These are phyloP conservation scores for Pleuronectes platessa DNA, from an alignment of 2,113 vertebrate genomes.

Conservation along the genomic window DNA sequence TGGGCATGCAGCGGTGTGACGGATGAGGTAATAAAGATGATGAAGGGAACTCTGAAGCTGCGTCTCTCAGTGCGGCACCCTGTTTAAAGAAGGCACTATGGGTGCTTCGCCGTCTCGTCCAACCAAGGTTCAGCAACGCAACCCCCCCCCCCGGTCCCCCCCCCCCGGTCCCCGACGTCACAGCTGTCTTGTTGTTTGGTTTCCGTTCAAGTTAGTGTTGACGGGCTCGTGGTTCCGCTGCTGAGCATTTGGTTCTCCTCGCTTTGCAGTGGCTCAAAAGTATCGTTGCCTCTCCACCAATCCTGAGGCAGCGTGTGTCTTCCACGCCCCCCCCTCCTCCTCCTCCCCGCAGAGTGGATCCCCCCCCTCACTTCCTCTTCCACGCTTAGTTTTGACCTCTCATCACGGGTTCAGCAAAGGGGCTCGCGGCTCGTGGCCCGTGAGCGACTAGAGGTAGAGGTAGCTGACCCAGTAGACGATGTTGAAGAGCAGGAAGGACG, in stretches of 20 bases:
- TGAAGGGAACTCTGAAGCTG: slow-evolving; percentile 53
- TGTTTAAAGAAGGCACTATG: slow-evolving; percentile 86
- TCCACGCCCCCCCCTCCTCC: neutral
- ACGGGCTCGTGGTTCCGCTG: slow-evolving; percentile 22
- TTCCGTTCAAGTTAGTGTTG: slow-evolving; percentile 22
- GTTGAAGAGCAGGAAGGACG: slow-evolving; percentile 96
- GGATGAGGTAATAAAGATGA: slow-evolving; percentile 67
- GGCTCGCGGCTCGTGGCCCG: slow-evolving; percentile 1
- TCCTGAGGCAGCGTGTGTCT: slow-evolving; percentile 20
- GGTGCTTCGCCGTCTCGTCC: slow-evolving; percentile 74
- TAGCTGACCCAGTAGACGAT: slow-evolving; percentile 99
- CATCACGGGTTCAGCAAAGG: slow-evolving; percentile 9
- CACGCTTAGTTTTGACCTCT: slow-evolving; percentile 33
- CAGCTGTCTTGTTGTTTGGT: slow-evolving; percentile 43
- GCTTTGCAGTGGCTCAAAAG: slow-evolving; percentile 2
- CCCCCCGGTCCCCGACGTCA: slow-evolving; percentile 37
- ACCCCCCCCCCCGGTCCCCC: slow-evolving; percentile 35
- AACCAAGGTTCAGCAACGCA: slow-evolving; percentile 46
- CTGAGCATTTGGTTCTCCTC: slow-evolving; percentile 29
- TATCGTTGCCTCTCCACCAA: slow-evolving; percentile 5
- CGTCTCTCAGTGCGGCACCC: slow-evolving; percentile 66
- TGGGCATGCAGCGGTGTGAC: slow-evolving; percentile 57
- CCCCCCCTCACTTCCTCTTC: slow-evolving; percentile 22
- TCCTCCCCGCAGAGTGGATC: neutral
- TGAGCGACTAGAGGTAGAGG: slow-evolving; percentile 90